A percentile compares a stretch with the other conserved stretches of the same genome.
Conservation (phyloP, 1,140 invertebrate genomes). For the Drosophila novamexicana region DNA sequence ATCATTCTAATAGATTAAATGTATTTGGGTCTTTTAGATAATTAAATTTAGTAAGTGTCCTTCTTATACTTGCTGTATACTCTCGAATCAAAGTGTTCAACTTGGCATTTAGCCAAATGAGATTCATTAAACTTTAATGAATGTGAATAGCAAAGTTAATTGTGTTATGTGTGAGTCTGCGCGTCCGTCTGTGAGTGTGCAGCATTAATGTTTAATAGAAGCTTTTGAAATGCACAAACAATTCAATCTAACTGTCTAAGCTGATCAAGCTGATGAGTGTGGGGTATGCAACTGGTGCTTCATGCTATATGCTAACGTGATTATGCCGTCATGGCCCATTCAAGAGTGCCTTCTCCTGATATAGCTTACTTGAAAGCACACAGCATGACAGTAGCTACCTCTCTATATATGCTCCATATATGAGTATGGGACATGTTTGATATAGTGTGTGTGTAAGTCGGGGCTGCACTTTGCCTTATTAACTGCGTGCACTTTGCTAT, state of each 20-base stretch:
- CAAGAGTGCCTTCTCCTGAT: constrained; percentile 12
- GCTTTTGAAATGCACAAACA: background rate
- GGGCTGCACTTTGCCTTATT: constrained; percentile 72
- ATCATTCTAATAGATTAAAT: background rate
- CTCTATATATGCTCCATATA: background rate
- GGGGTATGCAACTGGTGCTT: constrained; percentile 9
- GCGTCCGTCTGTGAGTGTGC: background rate
- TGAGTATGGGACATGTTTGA: background rate
- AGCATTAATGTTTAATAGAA: constrained; percentile 2
- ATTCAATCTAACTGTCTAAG: background rate
- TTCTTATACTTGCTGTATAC: constrained; percentile 1
- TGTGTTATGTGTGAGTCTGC: constrained; percentile 1
- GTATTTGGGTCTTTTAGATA: background rate
- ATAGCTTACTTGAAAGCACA: constrained; percentile 5
- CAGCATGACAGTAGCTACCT: background rate
- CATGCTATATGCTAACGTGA: background rate
- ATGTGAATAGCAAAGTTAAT: constrained; percentile 14
- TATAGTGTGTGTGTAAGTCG: background rate
- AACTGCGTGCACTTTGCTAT: constrained; percentile 60
- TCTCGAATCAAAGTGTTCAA: constrained; percentile 21
- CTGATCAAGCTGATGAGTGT: background rate
- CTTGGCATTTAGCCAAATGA: constrained; percentile 29
- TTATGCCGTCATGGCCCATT: constrained; percentile 29
- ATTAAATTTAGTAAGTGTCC: background rate
- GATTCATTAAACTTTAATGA: constrained; percentile 20